Conservation (phyloP, 2,113 vertebrate genomes). For the Myrmecobius fasciatus region DNA sequence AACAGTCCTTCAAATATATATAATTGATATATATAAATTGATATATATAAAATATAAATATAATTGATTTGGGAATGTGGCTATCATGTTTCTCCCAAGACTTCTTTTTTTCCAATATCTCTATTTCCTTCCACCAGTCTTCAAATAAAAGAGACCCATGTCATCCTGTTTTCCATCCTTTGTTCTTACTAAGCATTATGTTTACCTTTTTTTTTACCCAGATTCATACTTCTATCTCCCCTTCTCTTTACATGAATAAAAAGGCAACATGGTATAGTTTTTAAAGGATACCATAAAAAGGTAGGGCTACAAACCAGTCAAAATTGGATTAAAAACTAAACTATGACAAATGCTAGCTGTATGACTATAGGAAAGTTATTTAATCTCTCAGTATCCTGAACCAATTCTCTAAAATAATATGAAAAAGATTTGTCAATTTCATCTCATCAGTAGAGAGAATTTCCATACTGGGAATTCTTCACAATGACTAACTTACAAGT, state of each 20-base stretch:
- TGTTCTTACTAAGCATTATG: background rate
- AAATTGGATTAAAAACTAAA: background rate
- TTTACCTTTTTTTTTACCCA: background rate
- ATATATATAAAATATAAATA: too few species aligned
- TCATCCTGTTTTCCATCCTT: background rate
- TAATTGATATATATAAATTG: too few species aligned
- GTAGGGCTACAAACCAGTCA: background rate
- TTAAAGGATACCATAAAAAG: background rate
- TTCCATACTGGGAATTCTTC: background rate
- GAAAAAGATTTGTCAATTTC: background rate
- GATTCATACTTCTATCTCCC: background rate
- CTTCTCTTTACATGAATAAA: background rate
- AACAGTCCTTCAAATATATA: background rate
- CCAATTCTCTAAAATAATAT: background rate
- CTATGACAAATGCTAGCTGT: background rate
- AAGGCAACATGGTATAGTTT: background rate
- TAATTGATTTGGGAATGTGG: too few species aligned
- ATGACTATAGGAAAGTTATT: background rate
- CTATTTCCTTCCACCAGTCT: background rate
- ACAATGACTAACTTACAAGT: background rate
- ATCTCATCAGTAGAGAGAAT: background rate
- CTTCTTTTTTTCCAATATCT: background rate
- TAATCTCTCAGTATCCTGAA: background rate
- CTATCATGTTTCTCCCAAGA: background rate
- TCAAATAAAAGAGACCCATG: background rate